Conservation (phyloP, 2,113 vertebrate genomes). For the Saccopteryx leptura region DNA sequence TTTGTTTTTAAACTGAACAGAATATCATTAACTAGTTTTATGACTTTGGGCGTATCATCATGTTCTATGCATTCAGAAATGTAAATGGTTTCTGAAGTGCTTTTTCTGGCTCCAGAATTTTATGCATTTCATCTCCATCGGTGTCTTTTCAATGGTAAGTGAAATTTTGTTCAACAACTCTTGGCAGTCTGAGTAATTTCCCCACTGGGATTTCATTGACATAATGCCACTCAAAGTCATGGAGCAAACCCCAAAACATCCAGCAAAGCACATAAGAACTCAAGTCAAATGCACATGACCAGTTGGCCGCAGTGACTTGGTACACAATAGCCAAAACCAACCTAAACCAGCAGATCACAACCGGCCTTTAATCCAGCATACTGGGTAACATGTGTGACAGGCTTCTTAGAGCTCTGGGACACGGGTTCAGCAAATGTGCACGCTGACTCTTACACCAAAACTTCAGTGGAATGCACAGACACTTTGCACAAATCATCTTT, state of each 20-base stretch:
- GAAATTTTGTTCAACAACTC: constrained; percentile 25
- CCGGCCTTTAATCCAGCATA: neutral
- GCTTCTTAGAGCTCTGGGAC: constrained; percentile 1
- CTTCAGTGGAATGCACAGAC: neutral
- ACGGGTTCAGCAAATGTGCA: neutral
- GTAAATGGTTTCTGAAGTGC: neutral
- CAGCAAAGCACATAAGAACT: neutral
- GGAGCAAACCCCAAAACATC: neutral
- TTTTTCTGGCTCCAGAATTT: neutral
- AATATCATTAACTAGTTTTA: neutral
- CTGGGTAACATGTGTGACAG: neutral
- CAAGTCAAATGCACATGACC: neutral
- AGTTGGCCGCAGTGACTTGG: neutral
- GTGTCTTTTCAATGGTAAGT: constrained; percentile 28
- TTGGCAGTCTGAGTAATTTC: neutral
- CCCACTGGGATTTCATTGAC: constrained; percentile 1
- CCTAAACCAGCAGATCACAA: neutral
- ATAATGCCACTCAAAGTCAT: neutral
- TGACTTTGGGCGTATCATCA: neutral
- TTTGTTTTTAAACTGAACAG: neutral
- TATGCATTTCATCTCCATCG: neutral
- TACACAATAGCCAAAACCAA: neutral
- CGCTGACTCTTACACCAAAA: neutral
- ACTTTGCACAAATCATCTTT: neutral
- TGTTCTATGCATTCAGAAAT: neutral